Conservation (phyloP, 2,113 vertebrate species). For the Noctilio leporinus region DNA sequence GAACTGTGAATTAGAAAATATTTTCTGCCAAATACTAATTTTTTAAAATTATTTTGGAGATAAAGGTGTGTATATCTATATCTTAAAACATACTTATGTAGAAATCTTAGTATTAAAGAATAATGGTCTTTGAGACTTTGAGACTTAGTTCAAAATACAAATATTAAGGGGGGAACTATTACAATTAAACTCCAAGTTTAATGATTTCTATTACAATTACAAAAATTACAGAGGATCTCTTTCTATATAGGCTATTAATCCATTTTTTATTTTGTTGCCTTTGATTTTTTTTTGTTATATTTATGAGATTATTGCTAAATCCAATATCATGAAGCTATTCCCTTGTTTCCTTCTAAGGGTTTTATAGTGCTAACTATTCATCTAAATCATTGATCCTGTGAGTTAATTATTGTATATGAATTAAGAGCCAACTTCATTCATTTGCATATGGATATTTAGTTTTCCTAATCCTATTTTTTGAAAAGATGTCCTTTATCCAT, state of each 20-base stretch:
- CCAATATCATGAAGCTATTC: not conserved
- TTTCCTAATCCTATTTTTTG: not conserved
- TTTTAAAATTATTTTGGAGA: conserved; percentile 12
- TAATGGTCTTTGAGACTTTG: not conserved
- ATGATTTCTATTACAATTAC: not conserved
- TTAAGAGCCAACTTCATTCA: not conserved
- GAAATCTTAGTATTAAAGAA: not conserved
- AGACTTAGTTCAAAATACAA: not conserved
- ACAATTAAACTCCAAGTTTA: not conserved
- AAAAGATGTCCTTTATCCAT: not conserved
- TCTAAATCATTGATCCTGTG: not conserved
- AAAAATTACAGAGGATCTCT: not conserved
- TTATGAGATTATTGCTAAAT: not conserved
- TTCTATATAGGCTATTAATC: not conserved
- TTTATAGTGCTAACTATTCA: not conserved
- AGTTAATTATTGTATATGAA: not conserved
- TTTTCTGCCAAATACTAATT: not conserved
- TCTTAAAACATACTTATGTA: not conserved
- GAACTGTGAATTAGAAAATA: not conserved
- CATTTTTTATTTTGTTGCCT: not conserved
- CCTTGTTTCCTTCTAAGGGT: not conserved
- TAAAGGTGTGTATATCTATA: not conserved
- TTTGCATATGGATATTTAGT: not conserved
- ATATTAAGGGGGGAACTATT: not conserved
- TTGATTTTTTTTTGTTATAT: not conserved